A percentile compares a stretch with the other conserved stretches of the same genome.
These are phyloP conservation scores for Erinaceus europaeus DNA, from an alignment of 2,113 vertebrate species.

Conservation along the genomic window DNA sequence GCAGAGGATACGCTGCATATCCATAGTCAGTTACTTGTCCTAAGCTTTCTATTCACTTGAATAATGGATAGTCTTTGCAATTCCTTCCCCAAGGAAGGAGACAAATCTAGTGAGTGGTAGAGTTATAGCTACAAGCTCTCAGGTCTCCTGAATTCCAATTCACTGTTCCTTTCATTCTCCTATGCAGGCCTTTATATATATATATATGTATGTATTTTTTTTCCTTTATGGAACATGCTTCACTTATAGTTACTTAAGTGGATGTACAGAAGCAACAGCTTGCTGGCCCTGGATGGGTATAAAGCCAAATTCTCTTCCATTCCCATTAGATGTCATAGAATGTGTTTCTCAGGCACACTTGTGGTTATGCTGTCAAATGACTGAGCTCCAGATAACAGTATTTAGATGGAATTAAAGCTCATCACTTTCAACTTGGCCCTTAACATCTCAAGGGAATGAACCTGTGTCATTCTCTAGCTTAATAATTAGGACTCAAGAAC, in stretches of 20 bases:
- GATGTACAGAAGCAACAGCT: neutral
- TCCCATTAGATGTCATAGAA: neutral
- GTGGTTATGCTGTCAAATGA: accelerated
- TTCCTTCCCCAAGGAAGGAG: neutral
- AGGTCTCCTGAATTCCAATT: neutral
- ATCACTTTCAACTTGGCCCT: neutral
- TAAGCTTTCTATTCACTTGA: neutral
- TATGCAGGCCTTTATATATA: neutral
- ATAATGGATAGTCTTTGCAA: neutral
- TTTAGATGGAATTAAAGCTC: neutral
- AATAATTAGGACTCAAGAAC: neutral
- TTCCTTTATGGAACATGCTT: neutral
- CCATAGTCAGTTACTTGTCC: neutral
- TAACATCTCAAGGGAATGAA: neutral
- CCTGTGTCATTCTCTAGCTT: neutral
- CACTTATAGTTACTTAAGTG: neutral
- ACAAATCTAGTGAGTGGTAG: neutral
- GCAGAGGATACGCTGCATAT: neutral
- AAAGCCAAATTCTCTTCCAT: neutral
- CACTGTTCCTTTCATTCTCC: neutral
- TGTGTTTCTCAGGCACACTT: neutral
- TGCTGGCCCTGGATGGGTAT: neutral
- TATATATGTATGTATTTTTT: too few relatives aligned
- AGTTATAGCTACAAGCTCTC: neutral
- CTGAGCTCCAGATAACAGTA: too few relatives aligned